A percentile compares a stretch with the other conserved stretches of the same genome.
These are phyloP conservation scores for Engystomops pustulosus DNA, from an alignment of 2,113 vertebrate genomes.

Conservation along the genomic window DNA sequence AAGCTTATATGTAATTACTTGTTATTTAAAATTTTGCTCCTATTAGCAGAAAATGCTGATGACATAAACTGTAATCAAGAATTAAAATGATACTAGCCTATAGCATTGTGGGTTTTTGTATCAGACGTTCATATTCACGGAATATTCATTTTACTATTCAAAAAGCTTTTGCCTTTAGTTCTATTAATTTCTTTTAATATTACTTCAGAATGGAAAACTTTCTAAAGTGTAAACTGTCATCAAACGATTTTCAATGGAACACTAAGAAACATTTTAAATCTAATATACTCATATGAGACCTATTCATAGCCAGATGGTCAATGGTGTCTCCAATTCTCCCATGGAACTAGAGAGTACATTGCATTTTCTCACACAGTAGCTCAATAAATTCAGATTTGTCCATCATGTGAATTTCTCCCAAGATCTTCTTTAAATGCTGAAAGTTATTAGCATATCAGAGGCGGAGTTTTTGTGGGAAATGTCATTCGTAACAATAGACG, in stretches of 20 bases:
- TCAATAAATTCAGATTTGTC: conserved; percentile 65
- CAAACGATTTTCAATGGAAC: background rate
- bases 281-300: background rate
- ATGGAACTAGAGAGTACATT: background rate
- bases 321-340: conserved; percentile 55
- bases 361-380: conserved; percentile 63
- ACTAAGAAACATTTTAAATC: background rate
- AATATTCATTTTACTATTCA: no score
- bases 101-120: no score
- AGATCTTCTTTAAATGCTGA: conserved; percentile 67
- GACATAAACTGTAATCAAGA: no score
- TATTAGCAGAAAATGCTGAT: no score
- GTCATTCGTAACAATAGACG: conserved; percentile 68
- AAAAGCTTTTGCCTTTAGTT: no score
- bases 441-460: conserved; percentile 79
- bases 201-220: no score
- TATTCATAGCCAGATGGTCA: conserved; percentile 67
- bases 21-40: no score
- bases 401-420: conserved; percentile 67
- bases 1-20: no score
- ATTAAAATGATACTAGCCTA: no score
- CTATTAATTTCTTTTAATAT: no score
- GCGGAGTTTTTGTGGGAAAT: conserved; percentile 78
- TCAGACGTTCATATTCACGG: no score
- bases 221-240: no score